These are phyloP conservation scores for Catonia carolina DNA, from an alignment of 2,888 invertebrate species.

Conservation along the genomic window DNA sequence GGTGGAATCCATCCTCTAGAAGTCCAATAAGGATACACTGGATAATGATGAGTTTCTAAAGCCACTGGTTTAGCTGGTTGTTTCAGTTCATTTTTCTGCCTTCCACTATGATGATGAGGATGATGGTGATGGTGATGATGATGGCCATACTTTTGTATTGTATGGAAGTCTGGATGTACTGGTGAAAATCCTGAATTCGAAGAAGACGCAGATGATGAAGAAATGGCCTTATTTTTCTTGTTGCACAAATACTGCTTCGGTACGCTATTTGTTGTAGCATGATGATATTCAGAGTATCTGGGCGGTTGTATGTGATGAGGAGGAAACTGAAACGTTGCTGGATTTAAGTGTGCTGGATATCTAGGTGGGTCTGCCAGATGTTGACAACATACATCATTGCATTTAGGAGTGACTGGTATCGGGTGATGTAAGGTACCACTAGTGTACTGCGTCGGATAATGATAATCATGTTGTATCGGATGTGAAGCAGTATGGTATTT, in stretches of 20 bases:
- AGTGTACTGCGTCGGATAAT: neutral
- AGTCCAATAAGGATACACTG: conserved; percentile 1
- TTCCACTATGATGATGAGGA: neutral
- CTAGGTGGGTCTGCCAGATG: neutral
- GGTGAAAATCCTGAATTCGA: no score
- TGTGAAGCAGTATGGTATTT: neutral
- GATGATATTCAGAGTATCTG: neutral
- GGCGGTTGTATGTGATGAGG: conserved; percentile 1
- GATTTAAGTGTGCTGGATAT: neutral
- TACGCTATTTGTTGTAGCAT: neutral
- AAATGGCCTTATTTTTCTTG: neutral
- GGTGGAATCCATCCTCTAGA: conserved; percentile 1
- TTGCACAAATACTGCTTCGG: neutral
- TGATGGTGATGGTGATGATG: no score
- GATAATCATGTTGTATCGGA: neutral
- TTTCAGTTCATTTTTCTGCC: conserved; percentile 2
- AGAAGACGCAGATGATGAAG: neutral
- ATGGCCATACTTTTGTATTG: no score
- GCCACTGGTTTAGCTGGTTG: neutral
- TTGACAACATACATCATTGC: conserved; percentile 4
- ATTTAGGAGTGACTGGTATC: conserved; percentile 8
- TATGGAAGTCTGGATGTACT: no score
- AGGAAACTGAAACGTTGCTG: neutral
- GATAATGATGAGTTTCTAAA: neutral
- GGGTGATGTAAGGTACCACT: conserved; percentile 4